Evolutionary conservation across 2,113 vertebrate genomes (phyloP), one percentile per base, ranked within the genome.

Genomic region (Procapra przewalskii): DNA sequence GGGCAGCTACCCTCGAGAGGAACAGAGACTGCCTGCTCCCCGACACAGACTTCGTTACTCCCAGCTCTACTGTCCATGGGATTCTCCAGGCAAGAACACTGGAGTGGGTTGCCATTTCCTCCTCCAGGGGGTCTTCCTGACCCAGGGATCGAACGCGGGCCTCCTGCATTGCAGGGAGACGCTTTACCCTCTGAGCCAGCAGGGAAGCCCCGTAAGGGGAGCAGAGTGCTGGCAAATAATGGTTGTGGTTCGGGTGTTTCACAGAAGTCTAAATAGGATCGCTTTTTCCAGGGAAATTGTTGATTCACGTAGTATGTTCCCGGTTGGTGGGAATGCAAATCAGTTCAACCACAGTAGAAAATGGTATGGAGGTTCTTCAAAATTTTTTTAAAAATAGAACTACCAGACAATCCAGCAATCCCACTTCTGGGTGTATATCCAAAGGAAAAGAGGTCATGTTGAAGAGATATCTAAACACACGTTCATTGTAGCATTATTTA

Each of bases 31-130:
- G 9, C 14, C 11, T 15, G 1, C 8, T 1, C 29, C 13, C 10
- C 0, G 3, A 31, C 64, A 9, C 8, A 0, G 23, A 6, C 55
- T 79, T 15, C 1, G 0, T 9, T 6, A 52, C 1, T 0, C 52
- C 17, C 3, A 0, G 13, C 25, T 5, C 54, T 62, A 2, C 60
- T 33, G 60, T 33, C 60, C 60, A 2, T 16, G 60, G 31, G 31
- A 7, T 33, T 62, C 60, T 62, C 60, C 31, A 16, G 60, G 31
- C 60, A 16, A 62, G 60, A 62, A 33, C 31, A 16, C 31, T 62
- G 60, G 31, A 16, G 14, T 33, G 60, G 60, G 31, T 33, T 16
- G 31, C 60, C 60, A 33, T 33, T 62, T 33, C 31, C 31, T 33
- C 14, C 60, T 62, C 60, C 60, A 2, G 31, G 29, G 60, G 60